These are phyloP conservation scores for Atlantisia rogersi DNA, from an alignment of 2,113 vertebrate species.

Conservation along the genomic window DNA sequence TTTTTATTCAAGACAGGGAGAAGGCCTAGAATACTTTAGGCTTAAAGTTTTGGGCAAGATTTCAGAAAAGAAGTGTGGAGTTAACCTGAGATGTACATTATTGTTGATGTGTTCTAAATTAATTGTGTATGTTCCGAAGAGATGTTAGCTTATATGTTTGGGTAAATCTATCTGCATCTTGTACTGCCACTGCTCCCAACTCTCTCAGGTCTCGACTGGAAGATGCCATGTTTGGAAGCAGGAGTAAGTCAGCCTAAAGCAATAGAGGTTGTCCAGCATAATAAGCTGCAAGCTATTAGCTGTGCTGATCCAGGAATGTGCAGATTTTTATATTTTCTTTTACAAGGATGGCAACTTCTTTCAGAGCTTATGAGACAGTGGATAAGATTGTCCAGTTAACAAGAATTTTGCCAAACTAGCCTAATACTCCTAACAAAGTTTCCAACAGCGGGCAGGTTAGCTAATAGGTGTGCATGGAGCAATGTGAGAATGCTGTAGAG, in stretches of 20 bases:
- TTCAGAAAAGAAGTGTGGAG: neutral
- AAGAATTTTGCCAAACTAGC: neutral
- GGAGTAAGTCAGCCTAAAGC: neutral
- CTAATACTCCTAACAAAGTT: neutral
- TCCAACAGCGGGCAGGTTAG: neutral
- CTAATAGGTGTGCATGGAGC: neutral
- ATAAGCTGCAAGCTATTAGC: neutral
- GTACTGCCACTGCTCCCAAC: neutral
- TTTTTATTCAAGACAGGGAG: neutral
- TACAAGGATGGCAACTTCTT: neutral
- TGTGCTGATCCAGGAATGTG: neutral
- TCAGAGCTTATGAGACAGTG: neutral
- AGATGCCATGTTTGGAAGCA: neutral
- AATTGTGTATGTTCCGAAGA: neutral
- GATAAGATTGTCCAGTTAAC: neutral
- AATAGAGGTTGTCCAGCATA: neutral
- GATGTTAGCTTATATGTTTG: neutral
- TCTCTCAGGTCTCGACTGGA: neutral
- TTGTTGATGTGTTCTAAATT: neutral
- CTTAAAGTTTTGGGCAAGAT: neutral
- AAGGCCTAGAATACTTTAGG: neutral
- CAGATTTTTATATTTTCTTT: neutral
- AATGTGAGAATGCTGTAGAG: neutral
- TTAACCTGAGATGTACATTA: neutral
- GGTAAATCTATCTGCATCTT: neutral